A percentile compares a stretch with the other conserved stretches of the same genome.
These are phyloP conservation scores for Agrochola lota DNA, from an alignment of 2,888 invertebrate species.

Conservation along the genomic window DNA sequence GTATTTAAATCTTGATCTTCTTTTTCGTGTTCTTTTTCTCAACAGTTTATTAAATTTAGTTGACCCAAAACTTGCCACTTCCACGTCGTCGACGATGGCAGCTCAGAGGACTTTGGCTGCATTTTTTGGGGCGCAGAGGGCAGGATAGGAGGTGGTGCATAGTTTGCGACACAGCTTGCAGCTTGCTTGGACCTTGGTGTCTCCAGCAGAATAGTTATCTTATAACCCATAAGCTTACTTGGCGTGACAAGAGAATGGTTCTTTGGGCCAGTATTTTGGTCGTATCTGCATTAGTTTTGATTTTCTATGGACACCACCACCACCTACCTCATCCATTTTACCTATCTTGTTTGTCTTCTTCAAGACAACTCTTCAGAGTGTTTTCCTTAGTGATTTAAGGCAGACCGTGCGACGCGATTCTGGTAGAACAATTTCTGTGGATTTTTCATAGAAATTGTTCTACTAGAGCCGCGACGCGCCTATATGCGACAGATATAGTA, in stretches of 20 bases:
- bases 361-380: too few species aligned
- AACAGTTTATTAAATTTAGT: background rate
- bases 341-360: too few species aligned
- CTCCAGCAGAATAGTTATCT: background rate
- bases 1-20: background rate
- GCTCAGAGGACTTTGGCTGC: background rate
- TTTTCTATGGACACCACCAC: background rate
- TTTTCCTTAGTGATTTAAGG: background rate
- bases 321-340: too few species aligned
- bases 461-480: too few species aligned
- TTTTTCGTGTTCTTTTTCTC: background rate
- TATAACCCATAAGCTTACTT: background rate
- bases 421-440: too few species aligned
- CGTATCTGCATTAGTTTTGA: background rate
- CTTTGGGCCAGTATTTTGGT: background rate
- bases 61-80: background rate
- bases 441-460: too few species aligned
- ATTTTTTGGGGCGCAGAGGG: background rate
- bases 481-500: background rate
- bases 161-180: background rate
- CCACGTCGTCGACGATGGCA: background rate
- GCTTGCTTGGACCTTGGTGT: background rate
- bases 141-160: background rate
- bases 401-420: too few species aligned
- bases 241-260: background rate